A percentile compares a stretch with the other conserved stretches of the same genome.
These are phyloP conservation scores for Xenopus petersii DNA, from an alignment of 2,797 vertebrate species.

Conservation along the genomic window DNA sequence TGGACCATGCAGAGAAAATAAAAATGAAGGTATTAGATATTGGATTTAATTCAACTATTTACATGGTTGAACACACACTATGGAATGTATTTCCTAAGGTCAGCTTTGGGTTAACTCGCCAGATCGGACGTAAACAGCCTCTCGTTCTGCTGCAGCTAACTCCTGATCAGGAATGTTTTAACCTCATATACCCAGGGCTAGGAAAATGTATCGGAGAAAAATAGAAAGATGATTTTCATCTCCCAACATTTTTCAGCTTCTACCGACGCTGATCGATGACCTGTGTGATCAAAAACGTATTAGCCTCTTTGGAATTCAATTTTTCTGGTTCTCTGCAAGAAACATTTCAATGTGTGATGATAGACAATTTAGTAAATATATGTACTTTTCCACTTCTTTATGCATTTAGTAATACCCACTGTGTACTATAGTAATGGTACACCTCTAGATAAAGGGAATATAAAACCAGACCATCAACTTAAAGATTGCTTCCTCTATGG, in stretches of 20 bases:
- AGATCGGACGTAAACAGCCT: constrained; percentile 19
- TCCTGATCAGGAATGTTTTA: constrained; percentile 7
- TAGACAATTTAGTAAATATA: too few species aligned
- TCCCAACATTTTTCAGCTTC: neutral
- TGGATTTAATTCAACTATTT: constrained; percentile 41
- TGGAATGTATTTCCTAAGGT: constrained; percentile 22
- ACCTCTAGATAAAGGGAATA: too few species aligned
- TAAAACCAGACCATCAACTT: too few species aligned
- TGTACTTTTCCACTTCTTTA: too few species aligned
- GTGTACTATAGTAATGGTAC: too few species aligned
- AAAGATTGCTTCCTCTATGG: too few species aligned
- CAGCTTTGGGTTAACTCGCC: constrained; percentile 11
- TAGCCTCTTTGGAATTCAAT: too few species aligned
- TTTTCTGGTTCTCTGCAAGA: too few species aligned
- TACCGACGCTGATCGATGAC: neutral
- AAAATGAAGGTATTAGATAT: constrained; percentile 34
- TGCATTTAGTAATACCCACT: too few species aligned
- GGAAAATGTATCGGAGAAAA: neutral
- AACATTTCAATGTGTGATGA: too few species aligned
- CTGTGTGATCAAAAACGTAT: neutral
- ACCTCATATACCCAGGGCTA: neutral
- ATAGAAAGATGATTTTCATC: neutral
- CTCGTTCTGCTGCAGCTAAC: neutral
- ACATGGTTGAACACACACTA: constrained; percentile 33
- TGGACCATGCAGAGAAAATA: constrained; percentile 32